Evolutionary conservation across 2,113 vertebrate species (phyloP).

Genomic region (Pollimyrus isidori): DNA sequence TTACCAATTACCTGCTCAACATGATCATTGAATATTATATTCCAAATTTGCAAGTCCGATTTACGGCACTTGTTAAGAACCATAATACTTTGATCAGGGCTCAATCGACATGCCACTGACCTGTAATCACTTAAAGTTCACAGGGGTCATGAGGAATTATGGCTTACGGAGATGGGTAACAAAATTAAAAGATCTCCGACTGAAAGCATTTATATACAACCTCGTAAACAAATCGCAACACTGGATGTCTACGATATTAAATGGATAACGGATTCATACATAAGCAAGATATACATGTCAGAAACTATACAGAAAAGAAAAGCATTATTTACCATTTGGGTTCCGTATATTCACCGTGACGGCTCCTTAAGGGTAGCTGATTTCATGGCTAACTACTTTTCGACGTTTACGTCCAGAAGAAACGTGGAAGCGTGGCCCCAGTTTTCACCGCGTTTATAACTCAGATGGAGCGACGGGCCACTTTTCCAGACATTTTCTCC

Average conservation of each 20-base stretch:
- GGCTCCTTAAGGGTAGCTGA: conserved; percentile 13
- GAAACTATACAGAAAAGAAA: neutral
- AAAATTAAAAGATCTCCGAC: neutral
- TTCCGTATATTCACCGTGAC: conserved; percentile 30
- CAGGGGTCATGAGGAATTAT: neutral
- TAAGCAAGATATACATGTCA: neutral
- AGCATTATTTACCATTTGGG: conserved; percentile 38
- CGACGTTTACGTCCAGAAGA: neutral
- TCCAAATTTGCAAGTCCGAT: neutral
- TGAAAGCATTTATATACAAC: neutral
- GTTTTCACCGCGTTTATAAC: neutral
- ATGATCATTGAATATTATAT: neutral
- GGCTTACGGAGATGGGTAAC: neutral
- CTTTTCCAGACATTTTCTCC: neutral
- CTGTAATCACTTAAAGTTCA: neutral
- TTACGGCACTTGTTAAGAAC: neutral
- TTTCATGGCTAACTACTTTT: conserved; percentile 6
- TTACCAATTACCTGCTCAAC: neutral
- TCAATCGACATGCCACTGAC: neutral
- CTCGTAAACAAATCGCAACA: neutral
- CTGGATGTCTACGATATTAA: neutral
- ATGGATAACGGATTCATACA: neutral
- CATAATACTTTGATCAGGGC: neutral
- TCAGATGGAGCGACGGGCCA: neutral
- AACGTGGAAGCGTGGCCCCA: neutral